phyloP scores from a whole-genome alignment of 2,113 vertebrate species.

The Sinocyclocheilus maitianheensis region DNA sequence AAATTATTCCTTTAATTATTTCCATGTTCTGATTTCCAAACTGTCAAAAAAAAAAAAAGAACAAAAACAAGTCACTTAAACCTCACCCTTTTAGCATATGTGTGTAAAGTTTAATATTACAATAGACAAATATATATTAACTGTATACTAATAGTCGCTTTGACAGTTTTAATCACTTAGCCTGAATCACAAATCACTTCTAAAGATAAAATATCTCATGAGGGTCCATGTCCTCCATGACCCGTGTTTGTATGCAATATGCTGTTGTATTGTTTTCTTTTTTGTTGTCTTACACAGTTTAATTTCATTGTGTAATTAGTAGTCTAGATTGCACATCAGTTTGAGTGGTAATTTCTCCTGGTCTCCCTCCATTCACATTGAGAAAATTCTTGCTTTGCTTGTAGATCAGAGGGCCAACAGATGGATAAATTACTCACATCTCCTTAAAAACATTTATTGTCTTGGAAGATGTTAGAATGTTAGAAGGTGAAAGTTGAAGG shows the following conservation, averaged over 20 bases:
- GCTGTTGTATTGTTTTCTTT: not conserved
- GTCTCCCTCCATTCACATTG: conserved; percentile 25
- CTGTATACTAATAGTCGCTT: not conserved
- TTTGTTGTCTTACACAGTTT: conserved; percentile 53
- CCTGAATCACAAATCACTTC: not conserved
- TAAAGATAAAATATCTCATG: not conserved
- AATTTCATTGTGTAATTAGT: conserved; percentile 63
- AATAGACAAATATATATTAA: not conserved
- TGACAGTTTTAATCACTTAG: not conserved
- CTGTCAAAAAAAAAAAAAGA: not conserved
- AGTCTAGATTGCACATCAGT: conserved; percentile 60
- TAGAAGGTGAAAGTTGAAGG: not conserved
- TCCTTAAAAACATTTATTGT: not conserved
- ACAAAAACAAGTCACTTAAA: not conserved
- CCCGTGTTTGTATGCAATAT: not conserved
- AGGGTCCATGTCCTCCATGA: not conserved
- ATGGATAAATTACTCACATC: not conserved
- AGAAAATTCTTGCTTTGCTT: not conserved
- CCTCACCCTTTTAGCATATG: not conserved
- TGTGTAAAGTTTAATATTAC: not conserved
- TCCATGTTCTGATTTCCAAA: not conserved
- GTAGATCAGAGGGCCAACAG: not conserved
- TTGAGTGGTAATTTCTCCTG: conserved; percentile 60
- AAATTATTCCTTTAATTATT: not conserved
- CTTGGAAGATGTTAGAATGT: not conserved